phyloP scores from a whole-genome alignment of 1,140 invertebrate species.

The Temnothorax longispinosus region DNA sequence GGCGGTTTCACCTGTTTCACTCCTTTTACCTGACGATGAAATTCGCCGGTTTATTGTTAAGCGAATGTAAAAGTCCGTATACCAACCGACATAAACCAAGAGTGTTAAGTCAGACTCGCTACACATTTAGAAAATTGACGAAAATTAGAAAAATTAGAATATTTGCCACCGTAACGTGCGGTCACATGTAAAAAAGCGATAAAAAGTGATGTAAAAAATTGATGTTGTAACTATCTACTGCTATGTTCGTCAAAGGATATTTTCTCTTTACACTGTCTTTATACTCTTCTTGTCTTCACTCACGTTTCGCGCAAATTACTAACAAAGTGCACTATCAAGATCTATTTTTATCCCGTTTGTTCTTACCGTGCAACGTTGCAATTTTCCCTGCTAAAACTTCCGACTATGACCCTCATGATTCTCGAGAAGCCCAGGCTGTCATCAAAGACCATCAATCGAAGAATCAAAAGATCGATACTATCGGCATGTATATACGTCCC shows the following conservation, averaged over 20 bases:
- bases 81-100: neutral
- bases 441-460: neutral
- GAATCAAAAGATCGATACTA: conserved; percentile 35
- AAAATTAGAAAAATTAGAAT: neutral
- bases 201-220: neutral
- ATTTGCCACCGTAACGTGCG: neutral
- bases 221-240: neutral
- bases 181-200: neutral
- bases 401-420: neutral
- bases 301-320: conserved; percentile 16
- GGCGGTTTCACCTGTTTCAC: conserved; percentile 32
- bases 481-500: neutral
- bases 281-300: neutral
- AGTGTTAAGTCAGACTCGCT: neutral
- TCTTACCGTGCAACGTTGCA: conserved; percentile 31
- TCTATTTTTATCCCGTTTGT: neutral
- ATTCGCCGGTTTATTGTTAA: neutral
- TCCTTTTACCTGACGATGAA: conserved; percentile 4
- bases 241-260: neutral
- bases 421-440: neutral
- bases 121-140: neutral
- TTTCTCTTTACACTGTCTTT: neutral
- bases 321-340: neutral
- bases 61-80: neutral
- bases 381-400: conserved; percentile 1